These are phyloP conservation scores for Andrena flavipes DNA, from an alignment of 2,888 invertebrate species.

Conservation along the genomic window DNA sequence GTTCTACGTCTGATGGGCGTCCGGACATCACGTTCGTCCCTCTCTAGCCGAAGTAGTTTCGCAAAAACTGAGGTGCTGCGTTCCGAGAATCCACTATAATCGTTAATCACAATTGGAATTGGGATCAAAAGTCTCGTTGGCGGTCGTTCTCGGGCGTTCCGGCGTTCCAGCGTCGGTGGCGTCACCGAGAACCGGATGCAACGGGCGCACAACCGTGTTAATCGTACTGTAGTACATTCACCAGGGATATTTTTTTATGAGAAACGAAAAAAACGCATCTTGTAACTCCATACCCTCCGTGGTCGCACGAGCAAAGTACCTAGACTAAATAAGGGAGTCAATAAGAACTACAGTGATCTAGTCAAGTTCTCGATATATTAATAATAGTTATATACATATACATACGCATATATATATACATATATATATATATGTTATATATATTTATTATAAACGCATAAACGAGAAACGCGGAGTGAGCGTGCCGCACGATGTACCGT, in stretches of 20 bases:
- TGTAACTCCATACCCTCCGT: conserved; percentile 76
- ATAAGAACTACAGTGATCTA: conserved; percentile 81
- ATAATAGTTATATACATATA: conserved; percentile 34
- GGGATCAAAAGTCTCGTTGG: conserved; percentile 83
- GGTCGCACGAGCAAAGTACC: conserved; percentile 76
- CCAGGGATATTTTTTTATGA: conserved; percentile 82
- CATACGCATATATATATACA: conserved; percentile 17
- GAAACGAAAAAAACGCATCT: conserved; percentile 59
- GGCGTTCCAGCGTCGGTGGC: conserved; percentile 18
- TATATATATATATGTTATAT: conserved; percentile 6
- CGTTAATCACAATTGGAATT: conserved; percentile 82
- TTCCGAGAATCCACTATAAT: conserved; percentile 79
- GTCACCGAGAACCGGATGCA: conserved; percentile 46
- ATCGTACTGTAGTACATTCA: conserved; percentile 78
- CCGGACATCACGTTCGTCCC: conserved; percentile 33
- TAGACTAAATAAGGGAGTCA: conserved; percentile 74
- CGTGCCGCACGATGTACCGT: conserved; percentile 46
- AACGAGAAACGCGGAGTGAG: conserved; percentile 14
- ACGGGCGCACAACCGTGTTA: conserved; percentile 58
- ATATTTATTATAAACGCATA: conserved; percentile 30
- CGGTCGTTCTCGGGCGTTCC: conserved; percentile 59
- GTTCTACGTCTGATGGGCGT: conserved; percentile 91
- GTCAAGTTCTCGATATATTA: conserved; percentile 79
- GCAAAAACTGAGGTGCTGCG: conserved; percentile 66
- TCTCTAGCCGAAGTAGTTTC: conserved; percentile 1